phyloP scores from a whole-genome alignment of 2,888 invertebrate species.

The Agonopterix alstromeriana region DNA sequence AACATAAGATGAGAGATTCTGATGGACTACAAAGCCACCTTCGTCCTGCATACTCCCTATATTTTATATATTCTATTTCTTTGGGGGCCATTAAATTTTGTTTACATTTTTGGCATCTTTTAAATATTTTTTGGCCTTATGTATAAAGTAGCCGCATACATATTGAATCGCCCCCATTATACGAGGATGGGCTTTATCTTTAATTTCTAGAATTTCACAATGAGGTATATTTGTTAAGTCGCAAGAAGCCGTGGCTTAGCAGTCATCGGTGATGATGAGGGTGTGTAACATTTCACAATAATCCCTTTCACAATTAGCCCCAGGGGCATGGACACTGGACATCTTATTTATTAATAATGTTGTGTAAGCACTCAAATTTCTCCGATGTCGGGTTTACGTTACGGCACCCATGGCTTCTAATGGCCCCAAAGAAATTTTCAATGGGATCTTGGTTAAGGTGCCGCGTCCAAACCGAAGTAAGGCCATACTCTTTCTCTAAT shows the following conservation, averaged over 20 bases:
- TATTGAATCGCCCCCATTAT: background rate
- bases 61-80: too few species aligned
- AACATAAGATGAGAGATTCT: background rate
- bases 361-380: background rate
- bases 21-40: background rate
- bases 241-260: background rate
- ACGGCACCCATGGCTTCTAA: background rate
- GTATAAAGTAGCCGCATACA: too few species aligned
- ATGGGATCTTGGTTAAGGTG: conserved; percentile 11
- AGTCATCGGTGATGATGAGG: background rate
- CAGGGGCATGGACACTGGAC: background rate
- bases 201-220: background rate
- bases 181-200: background rate
- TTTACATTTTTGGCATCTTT: background rate
- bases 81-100: background rate
- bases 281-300: background rate
- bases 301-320: background rate
- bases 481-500: background rate
- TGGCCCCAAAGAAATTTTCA: conserved; percentile 1
- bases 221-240: background rate
- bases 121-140: background rate
- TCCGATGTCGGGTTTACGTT: background rate
- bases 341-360: background rate
- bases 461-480: conserved; percentile 8
- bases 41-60: background rate